phyloP scores from a whole-genome alignment of 2,888 invertebrate species.

The Empis livida region DNA sequence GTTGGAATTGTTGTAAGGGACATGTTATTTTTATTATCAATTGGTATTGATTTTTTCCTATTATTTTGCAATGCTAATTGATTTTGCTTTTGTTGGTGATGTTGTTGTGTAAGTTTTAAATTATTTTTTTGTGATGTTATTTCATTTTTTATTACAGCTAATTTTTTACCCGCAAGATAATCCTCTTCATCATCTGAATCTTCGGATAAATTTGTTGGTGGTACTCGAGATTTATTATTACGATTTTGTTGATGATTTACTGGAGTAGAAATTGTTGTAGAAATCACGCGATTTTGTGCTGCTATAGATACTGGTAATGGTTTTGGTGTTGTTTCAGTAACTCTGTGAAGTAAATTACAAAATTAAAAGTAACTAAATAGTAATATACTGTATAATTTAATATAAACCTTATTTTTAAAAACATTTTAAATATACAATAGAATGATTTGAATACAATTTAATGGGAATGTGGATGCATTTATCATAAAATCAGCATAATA shows the following conservation, averaged over 20 bases:
- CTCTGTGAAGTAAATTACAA: slow-evolving; percentile 5
- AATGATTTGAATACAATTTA: too few relatives aligned
- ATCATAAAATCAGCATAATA: too few relatives aligned
- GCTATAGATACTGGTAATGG: slow-evolving; percentile 2
- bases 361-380: too few relatives aligned
- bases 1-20: slow-evolving; percentile 3
- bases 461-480: too few relatives aligned
- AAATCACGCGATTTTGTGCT: slow-evolving; percentile 2
- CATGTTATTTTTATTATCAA: slow-evolving; percentile 6
- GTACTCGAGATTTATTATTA: slow-evolving; percentile 9
- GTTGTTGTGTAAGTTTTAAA: neutral
- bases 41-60: slow-evolving; percentile 7
- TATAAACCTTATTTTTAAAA: too few relatives aligned
- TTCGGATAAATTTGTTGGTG: slow-evolving; percentile 12
- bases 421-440: too few relatives aligned
- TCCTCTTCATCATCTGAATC: slow-evolving; percentile 12
- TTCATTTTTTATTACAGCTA: too few relatives aligned
- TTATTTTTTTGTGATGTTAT: too few relatives aligned
- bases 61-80: slow-evolving; percentile 2
- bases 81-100: slow-evolving; percentile 4
- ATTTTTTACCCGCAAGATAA: neutral
- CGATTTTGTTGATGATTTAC: neutral
- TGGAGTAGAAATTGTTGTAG: slow-evolving; percentile 3
- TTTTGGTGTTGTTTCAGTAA: slow-evolving; percentile 4
- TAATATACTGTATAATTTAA: too few relatives aligned